Base-by-base conservation (phyloP, 1,140 invertebrate species). In the Belonocnema kinseyi region DNA sequence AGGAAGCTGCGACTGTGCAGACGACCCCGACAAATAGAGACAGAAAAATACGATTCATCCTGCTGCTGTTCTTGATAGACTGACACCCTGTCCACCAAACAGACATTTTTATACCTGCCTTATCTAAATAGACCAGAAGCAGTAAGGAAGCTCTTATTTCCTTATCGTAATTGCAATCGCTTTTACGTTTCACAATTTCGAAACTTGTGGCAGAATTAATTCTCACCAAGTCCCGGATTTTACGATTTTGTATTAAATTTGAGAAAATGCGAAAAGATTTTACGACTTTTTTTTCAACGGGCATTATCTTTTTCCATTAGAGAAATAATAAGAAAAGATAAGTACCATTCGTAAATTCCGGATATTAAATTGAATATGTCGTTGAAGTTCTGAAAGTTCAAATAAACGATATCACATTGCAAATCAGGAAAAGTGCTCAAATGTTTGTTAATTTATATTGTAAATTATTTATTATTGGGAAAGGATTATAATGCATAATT, bases 41-140 rank as follows among this genome's bases (percentile, higher is more conserved):
- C 1, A 71, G 54, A 50, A 33, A 46, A 3, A 66, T n/a, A 71
- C 21, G 56, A 51, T 33, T 73, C 61, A 66, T 73, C 8, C 21
- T 13, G 11, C 11, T 53, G 6, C 3, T 26, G 12, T n/a, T 74
- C 26, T 73, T 17, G 5, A 2, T 54, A 33, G 12, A 77, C 46
- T 77, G 26, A 77, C 19, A 19, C 50, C 8, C 4, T 14, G 19
- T 51, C 72, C 46, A 16, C n/a, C 51, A 19, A 33, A 17, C 17
- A 33, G 21, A n/a, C 40, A 73, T 73, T 61, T 33, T 77, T 77
- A 77, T 77, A 61, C 46, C 26, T 50, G 50, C 40, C 3, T n/a
- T 21, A 53, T 72, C 26, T 40, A 21, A 58, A 61, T 61, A 61
- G 26, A 40, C 58, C 58, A 61, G 58, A 61, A 21, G 58, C 13